Evolutionary conservation across 2,888 invertebrate genomes (phyloP).

Genomic region (Taenaris catops): DNA sequence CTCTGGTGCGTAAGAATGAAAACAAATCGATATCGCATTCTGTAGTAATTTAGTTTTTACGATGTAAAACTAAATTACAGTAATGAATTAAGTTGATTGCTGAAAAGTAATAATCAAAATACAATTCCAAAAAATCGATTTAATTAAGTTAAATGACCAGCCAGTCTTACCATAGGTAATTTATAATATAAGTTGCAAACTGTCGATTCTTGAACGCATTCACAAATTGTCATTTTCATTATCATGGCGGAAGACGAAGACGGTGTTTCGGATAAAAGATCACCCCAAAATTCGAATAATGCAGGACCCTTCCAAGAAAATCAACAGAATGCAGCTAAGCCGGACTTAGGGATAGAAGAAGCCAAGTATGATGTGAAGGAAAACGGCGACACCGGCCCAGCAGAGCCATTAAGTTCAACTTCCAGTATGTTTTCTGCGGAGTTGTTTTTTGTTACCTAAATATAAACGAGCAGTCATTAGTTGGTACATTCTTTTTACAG

Average conservation of each 20-base stretch:
- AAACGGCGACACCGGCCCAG: slow-evolving; percentile 52
- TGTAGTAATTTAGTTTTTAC: too few relatives aligned
- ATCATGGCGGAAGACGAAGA: slow-evolving; percentile 79
- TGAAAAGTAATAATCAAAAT: too few relatives aligned
- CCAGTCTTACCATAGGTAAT: too few relatives aligned
- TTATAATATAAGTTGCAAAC: too few relatives aligned
- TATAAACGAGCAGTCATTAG: slow-evolving; percentile 48
- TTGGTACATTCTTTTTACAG: slow-evolving; percentile 49
- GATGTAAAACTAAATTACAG: too few relatives aligned
- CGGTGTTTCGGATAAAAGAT: slow-evolving; percentile 72
- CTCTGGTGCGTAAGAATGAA: too few relatives aligned
- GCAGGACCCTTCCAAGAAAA: slow-evolving; percentile 52
- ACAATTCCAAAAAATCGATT: too few relatives aligned
- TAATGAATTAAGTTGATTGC: too few relatives aligned
- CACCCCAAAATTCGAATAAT: slow-evolving; percentile 65
- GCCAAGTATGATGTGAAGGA: slow-evolving; percentile 64
- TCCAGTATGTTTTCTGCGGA: slow-evolving; percentile 66
- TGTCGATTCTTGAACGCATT: slow-evolving; percentile 2
- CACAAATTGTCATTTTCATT: slow-evolving; percentile 59
- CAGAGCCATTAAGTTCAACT: slow-evolving; percentile 60
- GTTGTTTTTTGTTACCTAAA: slow-evolving; percentile 71
- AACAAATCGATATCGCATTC: too few relatives aligned
- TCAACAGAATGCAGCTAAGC: slow-evolving; percentile 58
- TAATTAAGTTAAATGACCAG: too few relatives aligned
- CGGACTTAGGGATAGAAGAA: slow-evolving; percentile 73